A percentile compares a stretch with the other conserved stretches of the same genome.
Conservation (phyloP, 2,797 vertebrate species). For the Garrulus glandarius region DNA sequence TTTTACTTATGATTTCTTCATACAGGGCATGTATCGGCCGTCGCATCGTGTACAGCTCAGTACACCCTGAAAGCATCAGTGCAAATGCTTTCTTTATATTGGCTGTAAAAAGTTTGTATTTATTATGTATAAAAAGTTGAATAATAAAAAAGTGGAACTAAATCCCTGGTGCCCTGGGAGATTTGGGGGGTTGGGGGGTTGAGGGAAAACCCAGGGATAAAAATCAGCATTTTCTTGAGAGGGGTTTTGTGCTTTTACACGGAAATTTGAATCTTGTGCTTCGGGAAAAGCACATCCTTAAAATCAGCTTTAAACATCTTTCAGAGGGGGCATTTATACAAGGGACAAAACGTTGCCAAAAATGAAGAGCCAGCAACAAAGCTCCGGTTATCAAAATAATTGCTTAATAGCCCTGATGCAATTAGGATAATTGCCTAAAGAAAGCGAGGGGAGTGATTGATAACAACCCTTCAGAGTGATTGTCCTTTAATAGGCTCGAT, state of each 20-base stretch:
- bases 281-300: rapidly evolving
- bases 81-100: slow-evolving; percentile 89
- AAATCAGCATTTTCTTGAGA: rapidly evolving
- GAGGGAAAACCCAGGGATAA: neutral
- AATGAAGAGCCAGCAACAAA: neutral
- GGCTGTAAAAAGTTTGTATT: slow-evolving; percentile 99
- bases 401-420: neutral
- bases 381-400: neutral
- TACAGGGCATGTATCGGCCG: slow-evolving; percentile 68
- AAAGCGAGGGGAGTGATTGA: neutral
- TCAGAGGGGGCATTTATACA: neutral
- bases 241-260: rapidly evolving
- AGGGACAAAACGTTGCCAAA: neutral
- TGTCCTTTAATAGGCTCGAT: neutral
- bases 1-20: slow-evolving; percentile 81
- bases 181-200: rapidly evolving
- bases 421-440: neutral
- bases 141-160: slow-evolving; percentile 89
- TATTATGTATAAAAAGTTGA: slow-evolving; percentile 99
- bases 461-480: neutral
- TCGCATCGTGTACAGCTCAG: slow-evolving; percentile 76
- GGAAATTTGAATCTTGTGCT: neutral
- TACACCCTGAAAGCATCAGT: slow-evolving; percentile 80
- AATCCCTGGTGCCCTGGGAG: neutral
- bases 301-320: neutral